A percentile compares a stretch with the other conserved stretches of the same genome.
Evolutionary conservation across 2,888 invertebrate species (phyloP).

Genomic region (Ichneumon xanthorius): DNA sequence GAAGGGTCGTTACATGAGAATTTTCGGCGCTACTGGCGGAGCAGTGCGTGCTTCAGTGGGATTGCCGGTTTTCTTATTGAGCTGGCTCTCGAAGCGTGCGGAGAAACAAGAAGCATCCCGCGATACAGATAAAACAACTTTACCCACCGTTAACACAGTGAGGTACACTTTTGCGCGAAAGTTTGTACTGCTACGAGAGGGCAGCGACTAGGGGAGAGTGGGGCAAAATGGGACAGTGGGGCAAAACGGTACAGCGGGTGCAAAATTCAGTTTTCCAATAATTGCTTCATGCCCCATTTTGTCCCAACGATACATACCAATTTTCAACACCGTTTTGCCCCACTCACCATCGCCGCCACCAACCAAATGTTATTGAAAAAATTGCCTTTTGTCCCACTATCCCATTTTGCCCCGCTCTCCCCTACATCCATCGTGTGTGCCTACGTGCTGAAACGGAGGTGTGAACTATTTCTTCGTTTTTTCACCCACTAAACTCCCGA

Average conservation of each 20-base stretch:
- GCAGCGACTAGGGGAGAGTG: background rate
- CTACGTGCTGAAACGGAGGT: slow-evolving; percentile 11
- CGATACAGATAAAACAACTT: slow-evolving; percentile 6
- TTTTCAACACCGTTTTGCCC: no score
- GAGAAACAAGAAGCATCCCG: background rate
- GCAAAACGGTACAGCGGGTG: no score
- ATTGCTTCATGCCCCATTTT: no score
- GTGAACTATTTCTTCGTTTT: background rate
- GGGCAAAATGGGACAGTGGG: no score
- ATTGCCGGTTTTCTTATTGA: background rate
- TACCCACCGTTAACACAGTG: background rate
- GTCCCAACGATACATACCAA: no score
- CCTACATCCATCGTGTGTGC: background rate
- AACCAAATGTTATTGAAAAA: no score
- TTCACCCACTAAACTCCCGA: background rate
- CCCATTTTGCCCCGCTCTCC: no score
- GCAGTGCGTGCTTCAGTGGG: background rate
- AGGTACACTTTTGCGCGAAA: background rate
- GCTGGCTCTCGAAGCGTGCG: background rate
- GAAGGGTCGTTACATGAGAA: background rate
- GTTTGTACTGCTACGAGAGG: background rate
- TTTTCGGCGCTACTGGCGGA: background rate
- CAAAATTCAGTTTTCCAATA: no score
- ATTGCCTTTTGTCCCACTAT: no score
- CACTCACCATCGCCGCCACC: no score